A percentile compares a stretch with the other conserved stretches of the same genome.
These are phyloP conservation scores for Kryphioiulus occultus DNA, from an alignment of 2,888 invertebrate species.

Conservation along the genomic window DNA sequence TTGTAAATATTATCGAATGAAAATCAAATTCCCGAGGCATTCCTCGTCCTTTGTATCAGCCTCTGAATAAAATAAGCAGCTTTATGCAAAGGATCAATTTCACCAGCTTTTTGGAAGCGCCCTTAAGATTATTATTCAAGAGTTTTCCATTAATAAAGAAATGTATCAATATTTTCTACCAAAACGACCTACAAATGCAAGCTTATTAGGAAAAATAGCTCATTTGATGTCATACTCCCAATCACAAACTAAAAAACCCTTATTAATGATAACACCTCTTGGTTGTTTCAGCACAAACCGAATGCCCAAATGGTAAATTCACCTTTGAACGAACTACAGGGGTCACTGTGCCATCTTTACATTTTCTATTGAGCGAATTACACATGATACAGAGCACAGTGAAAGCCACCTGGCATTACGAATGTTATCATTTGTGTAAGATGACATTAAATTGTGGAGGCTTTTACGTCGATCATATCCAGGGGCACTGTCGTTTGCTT, in stretches of 20 bases:
- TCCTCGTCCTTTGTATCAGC: too few species aligned
- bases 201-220: too few species aligned
- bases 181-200: too few species aligned
- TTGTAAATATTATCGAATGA: too few species aligned
- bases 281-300: slow-evolving; percentile 20
- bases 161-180: neutral
- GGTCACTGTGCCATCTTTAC: slow-evolving; percentile 7
- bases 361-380: slow-evolving; percentile 38
- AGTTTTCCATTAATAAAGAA: neutral
- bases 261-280: neutral
- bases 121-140: too few species aligned
- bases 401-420: slow-evolving; percentile 27
- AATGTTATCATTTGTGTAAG: slow-evolving; percentile 39
- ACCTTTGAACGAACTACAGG: slow-evolving; percentile 46
- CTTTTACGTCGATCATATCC: slow-evolving; percentile 44
- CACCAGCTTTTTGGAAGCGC: neutral
- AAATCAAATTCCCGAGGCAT: too few species aligned
- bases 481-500: slow-evolving; percentile 42
- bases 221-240: too few species aligned
- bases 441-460: slow-evolving; percentile 47
- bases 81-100: neutral
- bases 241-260: neutral
- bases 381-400: neutral
- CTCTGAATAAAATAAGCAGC: too few species aligned
- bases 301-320: neutral